Evolutionary conservation across 2,797 vertebrate genomes (phyloP).

Genomic region (Cottoperca gobio): DNA sequence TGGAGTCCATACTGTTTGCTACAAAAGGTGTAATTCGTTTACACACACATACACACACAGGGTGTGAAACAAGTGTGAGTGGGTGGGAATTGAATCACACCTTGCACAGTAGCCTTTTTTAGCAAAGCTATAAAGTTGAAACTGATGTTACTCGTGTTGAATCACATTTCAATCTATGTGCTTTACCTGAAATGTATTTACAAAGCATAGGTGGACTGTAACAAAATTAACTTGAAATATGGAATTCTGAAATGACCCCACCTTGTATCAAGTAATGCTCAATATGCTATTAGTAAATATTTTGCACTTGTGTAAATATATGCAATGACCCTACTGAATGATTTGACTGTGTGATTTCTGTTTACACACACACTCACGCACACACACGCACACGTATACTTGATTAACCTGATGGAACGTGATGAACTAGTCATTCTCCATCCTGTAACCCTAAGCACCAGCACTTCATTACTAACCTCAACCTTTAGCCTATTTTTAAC

Average conservation of each 20-base stretch:
- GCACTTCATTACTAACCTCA: constrained; percentile 12
- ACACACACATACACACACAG: constrained; percentile 1
- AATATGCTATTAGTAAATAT: constrained; percentile 28
- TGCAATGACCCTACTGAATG: constrained; percentile 15
- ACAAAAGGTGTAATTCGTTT: constrained; percentile 24
- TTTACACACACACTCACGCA: not conserved
- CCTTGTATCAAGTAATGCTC: constrained; percentile 24
- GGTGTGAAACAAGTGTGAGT: constrained; percentile 37
- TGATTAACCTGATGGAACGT: not conserved
- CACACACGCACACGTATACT: not conserved
- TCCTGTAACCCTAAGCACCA: not conserved
- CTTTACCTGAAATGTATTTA: constrained; percentile 55
- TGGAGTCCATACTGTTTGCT: constrained; percentile 21
- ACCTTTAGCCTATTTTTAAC: constrained; percentile 6
- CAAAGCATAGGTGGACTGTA: constrained; percentile 28
- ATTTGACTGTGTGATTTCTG: constrained; percentile 42
- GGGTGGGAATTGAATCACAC: constrained; percentile 37
- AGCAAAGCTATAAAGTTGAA: constrained; percentile 23
- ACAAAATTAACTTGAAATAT: constrained; percentile 15
- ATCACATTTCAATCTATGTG: constrained; percentile 70
- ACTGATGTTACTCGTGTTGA: constrained; percentile 37
- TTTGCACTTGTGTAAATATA: constrained; percentile 57
- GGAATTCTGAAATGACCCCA: constrained; percentile 7
- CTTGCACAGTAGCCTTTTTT: constrained; percentile 16
- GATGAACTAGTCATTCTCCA: not conserved